Evolutionary conservation across 2,113 vertebrate species (phyloP).

Genomic region (Sturnira hondurensis): DNA sequence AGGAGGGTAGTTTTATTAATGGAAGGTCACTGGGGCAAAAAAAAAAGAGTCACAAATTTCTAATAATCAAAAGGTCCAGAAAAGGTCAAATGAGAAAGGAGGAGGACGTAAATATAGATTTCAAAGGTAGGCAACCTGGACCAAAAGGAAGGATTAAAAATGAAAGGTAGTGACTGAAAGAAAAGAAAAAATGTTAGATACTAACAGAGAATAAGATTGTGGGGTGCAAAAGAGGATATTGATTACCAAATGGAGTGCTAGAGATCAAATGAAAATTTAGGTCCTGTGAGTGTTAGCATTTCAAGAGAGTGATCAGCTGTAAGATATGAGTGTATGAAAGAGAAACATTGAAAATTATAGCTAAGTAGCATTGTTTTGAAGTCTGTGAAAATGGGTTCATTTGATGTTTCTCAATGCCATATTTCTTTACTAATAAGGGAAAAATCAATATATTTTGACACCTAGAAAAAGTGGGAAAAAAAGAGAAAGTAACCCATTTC

Average conservation of each 20-base stretch:
- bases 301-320: neutral
- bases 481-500: neutral
- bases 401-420: neutral
- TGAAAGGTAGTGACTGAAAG: neutral
- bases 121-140: neutral
- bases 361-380: neutral
- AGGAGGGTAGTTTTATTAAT: neutral
- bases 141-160: neutral
- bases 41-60: neutral
- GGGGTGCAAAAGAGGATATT: neutral
- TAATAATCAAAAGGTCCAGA: neutral
- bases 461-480: neutral
- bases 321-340: slow-evolving; percentile 67
- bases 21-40: neutral
- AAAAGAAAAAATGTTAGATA: neutral
- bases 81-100: neutral
- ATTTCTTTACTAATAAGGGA: slow-evolving; percentile 8
- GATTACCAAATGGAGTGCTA: neutral
- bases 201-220: neutral
- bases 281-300: neutral
- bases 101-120: slow-evolving; percentile 47
- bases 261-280: neutral
- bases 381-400: neutral
- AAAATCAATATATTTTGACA: slow-evolving; percentile 33
- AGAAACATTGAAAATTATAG: slow-evolving; percentile 67